These are phyloP conservation scores for Melanitta fusca DNA, from an alignment of 2,797 vertebrate species.

Conservation along the genomic window DNA sequence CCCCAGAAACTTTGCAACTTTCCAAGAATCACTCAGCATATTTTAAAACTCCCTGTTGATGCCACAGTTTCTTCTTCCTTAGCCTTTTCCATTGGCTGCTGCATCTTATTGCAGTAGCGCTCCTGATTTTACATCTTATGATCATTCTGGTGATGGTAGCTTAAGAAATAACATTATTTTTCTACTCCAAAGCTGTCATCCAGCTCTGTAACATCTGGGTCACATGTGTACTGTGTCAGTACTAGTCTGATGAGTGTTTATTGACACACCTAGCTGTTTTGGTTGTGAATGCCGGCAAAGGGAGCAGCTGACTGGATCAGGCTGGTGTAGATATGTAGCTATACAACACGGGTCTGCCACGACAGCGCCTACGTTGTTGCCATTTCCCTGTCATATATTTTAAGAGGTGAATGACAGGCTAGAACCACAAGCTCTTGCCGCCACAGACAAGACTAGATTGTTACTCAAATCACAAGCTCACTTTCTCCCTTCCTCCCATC, in stretches of 20 bases:
- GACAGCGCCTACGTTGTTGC: neutral
- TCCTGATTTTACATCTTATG: neutral
- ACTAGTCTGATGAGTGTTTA: neutral
- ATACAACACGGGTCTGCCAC: neutral
- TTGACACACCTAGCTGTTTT: neutral
- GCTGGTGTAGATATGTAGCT: neutral
- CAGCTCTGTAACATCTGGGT: neutral
- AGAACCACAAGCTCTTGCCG: constrained; percentile 10
- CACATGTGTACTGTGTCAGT: neutral
- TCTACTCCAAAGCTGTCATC: neutral
- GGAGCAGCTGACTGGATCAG: neutral
- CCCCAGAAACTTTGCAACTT: neutral
- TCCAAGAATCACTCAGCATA: neutral
- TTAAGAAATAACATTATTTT: neutral
- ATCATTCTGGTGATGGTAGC: neutral
- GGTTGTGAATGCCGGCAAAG: neutral
- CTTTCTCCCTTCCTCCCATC: neutral
- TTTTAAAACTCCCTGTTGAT: neutral
- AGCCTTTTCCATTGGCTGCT: neutral
- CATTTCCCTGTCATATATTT: neutral
- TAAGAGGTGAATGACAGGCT: neutral
- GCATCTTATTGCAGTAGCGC: neutral
- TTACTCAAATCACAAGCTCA: neutral
- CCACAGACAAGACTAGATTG: neutral
- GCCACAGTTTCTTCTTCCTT: neutral